Evolutionary conservation across 1,140 invertebrate genomes (phyloP), one percentile per base, ranked within the genome.

Genomic region (Tetraneura akinire): DNA sequence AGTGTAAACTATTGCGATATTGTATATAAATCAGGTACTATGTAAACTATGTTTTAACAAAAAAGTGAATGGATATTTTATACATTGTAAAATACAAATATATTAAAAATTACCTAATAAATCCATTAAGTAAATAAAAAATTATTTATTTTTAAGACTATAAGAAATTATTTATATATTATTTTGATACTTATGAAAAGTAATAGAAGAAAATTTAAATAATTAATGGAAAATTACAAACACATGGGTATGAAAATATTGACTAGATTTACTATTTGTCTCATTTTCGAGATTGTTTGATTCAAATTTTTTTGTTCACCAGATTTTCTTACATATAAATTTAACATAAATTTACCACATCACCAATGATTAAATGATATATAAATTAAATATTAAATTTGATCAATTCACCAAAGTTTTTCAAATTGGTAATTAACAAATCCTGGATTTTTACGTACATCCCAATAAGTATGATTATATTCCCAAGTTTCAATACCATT

Each of bases 401-500:
- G 29, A 37, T 71, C 45, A 55, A 78, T 80, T 87, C 85, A 89
- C 88, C 88, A 89, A n/a, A 89, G 84, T 45, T 85, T 84, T 83
- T 88, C 87, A 80, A 89, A 85, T 32, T 84, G 84, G 82, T 90
- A 84, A 84, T 88, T 88, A 37, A 84, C 83, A 84, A 91, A 91
- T 10, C 88, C 90, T n/a, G 88, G 88, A 71, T 86, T 88, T 82
- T 89, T 88, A 37, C 87, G 82, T 37, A 82, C 80, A 42, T 89
- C 88, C 89, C 89, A 89, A 82, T 89, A 89, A 81, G 89, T 89
- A 49, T 88, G 87, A 70, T 86, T 90, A 84, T 89, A 92, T 80
- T 89, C 87, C 88, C 90, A 92, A 6, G 84, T 84, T 82, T 92
- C 91, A 80, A 89, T 88, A 18, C 87, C 87, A 62, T 86, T 80